These are phyloP conservation scores for Silurus aristotelis DNA, from an alignment of 2,797 vertebrate species.

Conservation along the genomic window DNA sequence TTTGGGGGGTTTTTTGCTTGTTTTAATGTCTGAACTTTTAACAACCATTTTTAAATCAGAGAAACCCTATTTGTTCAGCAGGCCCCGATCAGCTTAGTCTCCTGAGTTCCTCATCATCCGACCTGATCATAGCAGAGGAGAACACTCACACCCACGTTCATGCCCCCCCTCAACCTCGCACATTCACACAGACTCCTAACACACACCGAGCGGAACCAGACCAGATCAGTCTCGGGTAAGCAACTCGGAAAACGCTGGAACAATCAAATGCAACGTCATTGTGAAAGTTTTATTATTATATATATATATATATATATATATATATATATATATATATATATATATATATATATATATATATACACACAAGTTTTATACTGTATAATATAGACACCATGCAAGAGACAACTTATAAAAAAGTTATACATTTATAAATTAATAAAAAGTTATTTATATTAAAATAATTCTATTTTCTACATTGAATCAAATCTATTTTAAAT, in stretches of 20 bases:
- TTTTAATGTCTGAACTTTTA: not conserved
- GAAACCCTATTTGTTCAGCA: not conserved
- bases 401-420: not conserved
- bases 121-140: slow-evolving; percentile 72
- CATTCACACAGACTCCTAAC: slow-evolving; percentile 30
- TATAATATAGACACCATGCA: not conserved
- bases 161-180: slow-evolving; percentile 32
- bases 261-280: not conserved
- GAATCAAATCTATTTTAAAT: too few relatives aligned
- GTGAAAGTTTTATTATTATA: too few relatives aligned
- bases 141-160: not conserved
- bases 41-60: not conserved
- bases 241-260: not conserved
- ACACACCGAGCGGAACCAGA: slow-evolving; percentile 43
- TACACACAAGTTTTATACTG: not conserved
- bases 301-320: too few relatives aligned
- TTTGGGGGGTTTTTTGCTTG: fast-evolving
- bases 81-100: slow-evolving; percentile 87
- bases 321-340: too few relatives aligned
- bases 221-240: slow-evolving; percentile 58
- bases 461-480: too few relatives aligned
- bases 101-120: slow-evolving; percentile 53
- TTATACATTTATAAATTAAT: too few relatives aligned
- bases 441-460: too few relatives aligned
- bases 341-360: too few relatives aligned